Percentiles rank a stretch among this genome's conserved stretches.
phyloP scores from a whole-genome alignment of 1,140 invertebrate species.

The Papilio glaucus region DNA sequence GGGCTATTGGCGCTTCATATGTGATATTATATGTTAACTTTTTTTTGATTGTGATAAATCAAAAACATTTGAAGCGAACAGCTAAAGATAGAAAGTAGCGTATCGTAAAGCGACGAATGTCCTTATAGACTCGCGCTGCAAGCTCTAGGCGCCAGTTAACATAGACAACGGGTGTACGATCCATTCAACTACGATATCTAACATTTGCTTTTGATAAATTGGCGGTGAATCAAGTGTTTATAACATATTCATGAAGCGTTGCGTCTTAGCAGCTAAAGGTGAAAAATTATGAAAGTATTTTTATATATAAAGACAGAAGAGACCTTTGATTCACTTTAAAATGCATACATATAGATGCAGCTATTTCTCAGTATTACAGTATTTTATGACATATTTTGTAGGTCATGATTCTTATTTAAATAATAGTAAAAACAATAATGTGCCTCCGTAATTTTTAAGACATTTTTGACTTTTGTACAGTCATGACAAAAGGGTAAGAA shows the following conservation, averaged over 20 bases:
- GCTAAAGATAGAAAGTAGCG: slow-evolving; percentile 7
- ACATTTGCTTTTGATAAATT: slow-evolving; percentile 2
- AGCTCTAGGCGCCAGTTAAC: not conserved
- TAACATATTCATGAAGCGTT: not conserved
- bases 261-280: too few species aligned
- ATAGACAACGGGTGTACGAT: not conserved
- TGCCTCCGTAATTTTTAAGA: too few species aligned
- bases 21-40: not conserved
- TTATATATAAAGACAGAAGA: too few species aligned
- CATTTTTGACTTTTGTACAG: too few species aligned
- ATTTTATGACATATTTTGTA: too few species aligned
- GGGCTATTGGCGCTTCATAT: not conserved
- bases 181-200: not conserved
- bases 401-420: too few species aligned
- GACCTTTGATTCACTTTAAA: too few species aligned
- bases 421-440: too few species aligned
- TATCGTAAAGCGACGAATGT: not conserved
- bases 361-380: too few species aligned
- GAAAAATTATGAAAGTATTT: too few species aligned
- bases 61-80: not conserved
- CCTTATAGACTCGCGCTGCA: not conserved
- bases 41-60: slow-evolving; percentile 4
- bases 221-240: not conserved
- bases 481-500: too few species aligned
- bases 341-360: too few species aligned